Base-by-base conservation (phyloP, 2,113 vertebrate genomes). In the Copsychus sechellarum region DNA sequence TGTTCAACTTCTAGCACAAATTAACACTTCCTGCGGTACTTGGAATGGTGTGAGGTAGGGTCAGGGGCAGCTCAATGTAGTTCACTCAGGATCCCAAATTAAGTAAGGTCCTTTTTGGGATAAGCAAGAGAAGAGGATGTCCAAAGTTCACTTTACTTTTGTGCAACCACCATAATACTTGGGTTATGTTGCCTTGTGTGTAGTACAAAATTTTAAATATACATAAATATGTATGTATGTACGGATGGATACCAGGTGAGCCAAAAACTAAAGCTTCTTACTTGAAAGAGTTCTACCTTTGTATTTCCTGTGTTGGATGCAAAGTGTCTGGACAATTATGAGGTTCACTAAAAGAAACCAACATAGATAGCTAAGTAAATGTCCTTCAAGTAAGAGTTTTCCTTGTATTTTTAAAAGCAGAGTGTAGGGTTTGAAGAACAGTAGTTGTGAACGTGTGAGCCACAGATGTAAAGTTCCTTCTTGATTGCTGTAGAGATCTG, bases 211-310 rank as follows among this genome's bases (percentile, higher is more conserved):
- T 45, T 61, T 50, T 28, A 78, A 73, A 34, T 65, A 7, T 25
- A 21, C 2, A 2, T 48, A 28, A 18, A n/a, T n/a, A n/a, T n/a
- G n/a, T 0, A 1, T 19, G 8, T 8, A 7, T 8, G 7, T 4
- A 24, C 54, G 31, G 8, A 13, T 16, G 14, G 34, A 19, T 56
- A 24, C 3, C 34, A 58, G 11, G 17, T 86, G n/a, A 24, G 31
- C 19, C 40, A 57, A 42, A 85, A 92, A 6, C 58, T 40, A 20
- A 11, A 22, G 8, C 50, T 77, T 71, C 70, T 69, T 78, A 26
- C 34, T 45, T 11, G 43, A 81, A 61, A 65, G 33, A 70, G 11
- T 78, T 84, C 8, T n/a, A 5, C 51, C n/a, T 72, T 72, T 53
- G 4, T 61, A 18, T 73, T 86, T 78, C 4, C 6, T n/a, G 2